Percentiles rank a stretch among this genome's conserved stretches.
Evolutionary conservation across 2,113 vertebrate species (phyloP).

Genomic region (Pongo pygmaeus): DNA sequence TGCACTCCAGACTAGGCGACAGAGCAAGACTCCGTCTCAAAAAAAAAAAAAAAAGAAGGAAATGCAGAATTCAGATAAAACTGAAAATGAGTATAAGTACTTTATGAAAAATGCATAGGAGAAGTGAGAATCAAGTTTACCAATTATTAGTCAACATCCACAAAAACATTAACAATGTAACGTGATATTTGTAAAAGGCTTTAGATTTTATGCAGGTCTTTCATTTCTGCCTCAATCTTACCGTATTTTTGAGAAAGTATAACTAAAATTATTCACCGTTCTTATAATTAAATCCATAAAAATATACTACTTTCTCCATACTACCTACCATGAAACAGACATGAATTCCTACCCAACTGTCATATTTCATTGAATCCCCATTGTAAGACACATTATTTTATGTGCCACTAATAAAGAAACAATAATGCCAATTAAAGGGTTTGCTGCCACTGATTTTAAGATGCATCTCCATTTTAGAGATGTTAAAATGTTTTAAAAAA

Average conservation of each 20-base stretch:
- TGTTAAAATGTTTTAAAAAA: background rate
- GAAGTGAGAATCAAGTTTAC: background rate
- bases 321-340: background rate
- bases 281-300: background rate
- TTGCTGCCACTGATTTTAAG: background rate
- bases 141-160: background rate
- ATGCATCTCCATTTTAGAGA: background rate
- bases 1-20: too few species aligned
- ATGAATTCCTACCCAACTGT: background rate
- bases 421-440: background rate
- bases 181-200: background rate
- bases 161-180: background rate
- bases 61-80: constrained; percentile 8
- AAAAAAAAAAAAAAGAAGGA: background rate
- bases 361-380: background rate
- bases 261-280: background rate
- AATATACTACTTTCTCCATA: background rate
- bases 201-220: background rate
- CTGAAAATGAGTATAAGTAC: background rate
- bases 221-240: background rate
- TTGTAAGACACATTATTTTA: background rate
- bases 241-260: background rate
- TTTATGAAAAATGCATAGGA: background rate
- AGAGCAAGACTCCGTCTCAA: too few species aligned
- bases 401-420: background rate